phyloP scores from a whole-genome alignment of 2,888 invertebrate genomes.

The Parascotia fuliginaria region DNA sequence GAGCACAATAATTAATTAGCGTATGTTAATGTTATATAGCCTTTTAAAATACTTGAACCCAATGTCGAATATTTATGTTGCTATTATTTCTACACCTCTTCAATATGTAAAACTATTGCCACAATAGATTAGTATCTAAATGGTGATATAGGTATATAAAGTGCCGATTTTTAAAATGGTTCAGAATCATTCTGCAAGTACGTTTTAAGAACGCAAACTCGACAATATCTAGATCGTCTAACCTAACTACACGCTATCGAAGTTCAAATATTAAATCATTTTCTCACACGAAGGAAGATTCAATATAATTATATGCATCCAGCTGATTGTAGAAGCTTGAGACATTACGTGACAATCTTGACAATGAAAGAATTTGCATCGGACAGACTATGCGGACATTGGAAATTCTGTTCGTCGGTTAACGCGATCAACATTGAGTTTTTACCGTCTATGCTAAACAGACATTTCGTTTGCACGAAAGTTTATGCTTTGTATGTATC shows the following conservation, averaged over 20 bases:
- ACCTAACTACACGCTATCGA: not conserved
- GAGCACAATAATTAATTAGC: not conserved
- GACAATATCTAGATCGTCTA: slow-evolving; percentile 1
- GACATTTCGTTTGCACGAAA: slow-evolving; percentile 31
- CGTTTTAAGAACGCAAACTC: too few relatives aligned
- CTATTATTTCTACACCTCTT: too few relatives aligned
- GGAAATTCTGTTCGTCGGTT: slow-evolving; percentile 29
- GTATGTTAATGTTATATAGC: not conserved
- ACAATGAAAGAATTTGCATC: slow-evolving; percentile 47
- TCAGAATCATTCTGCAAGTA: too few relatives aligned
- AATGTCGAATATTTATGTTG: too few relatives aligned
- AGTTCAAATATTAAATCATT: not conserved
- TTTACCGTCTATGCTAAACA: slow-evolving; percentile 41
- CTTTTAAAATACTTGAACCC: too few relatives aligned
- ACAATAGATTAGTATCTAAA: too few relatives aligned
- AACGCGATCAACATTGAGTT: slow-evolving; percentile 33
- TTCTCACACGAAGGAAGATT: not conserved
- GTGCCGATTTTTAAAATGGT: too few relatives aligned
- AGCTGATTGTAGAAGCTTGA: slow-evolving; percentile 37
- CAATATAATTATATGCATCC: slow-evolving; percentile 52
- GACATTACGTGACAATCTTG: slow-evolving; percentile 47
- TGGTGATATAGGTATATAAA: too few relatives aligned
- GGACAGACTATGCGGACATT: slow-evolving; percentile 13
- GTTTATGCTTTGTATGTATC: slow-evolving; percentile 32
- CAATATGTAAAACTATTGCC: too few relatives aligned